Conservation (phyloP, 2,113 vertebrate species). For the Macheiramphus alcinus region DNA sequence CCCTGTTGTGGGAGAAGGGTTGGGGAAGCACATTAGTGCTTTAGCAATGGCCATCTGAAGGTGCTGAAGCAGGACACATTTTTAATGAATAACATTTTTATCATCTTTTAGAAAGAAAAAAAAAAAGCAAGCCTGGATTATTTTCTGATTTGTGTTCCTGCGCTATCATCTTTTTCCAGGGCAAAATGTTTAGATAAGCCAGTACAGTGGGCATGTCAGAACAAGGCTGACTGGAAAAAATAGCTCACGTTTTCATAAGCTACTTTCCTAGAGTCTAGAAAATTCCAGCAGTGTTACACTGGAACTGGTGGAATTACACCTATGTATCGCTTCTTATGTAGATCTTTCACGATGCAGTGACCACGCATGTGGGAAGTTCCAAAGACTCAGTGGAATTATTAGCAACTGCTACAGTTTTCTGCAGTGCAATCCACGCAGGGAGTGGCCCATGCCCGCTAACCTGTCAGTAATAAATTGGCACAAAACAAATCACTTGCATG, state of each 20-base stretch:
- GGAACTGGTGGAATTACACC: neutral
- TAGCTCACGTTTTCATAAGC: neutral
- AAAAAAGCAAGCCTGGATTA: neutral
- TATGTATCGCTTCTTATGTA: neutral
- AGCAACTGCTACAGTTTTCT: neutral
- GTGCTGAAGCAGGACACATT: neutral
- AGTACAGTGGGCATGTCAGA: neutral
- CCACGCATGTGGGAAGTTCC: neutral
- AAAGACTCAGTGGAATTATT: neutral
- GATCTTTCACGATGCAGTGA: neutral
- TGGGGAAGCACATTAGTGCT: neutral
- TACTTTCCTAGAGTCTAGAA: neutral
- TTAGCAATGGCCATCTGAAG: neutral
- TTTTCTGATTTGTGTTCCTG: neutral
- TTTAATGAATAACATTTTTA: neutral
- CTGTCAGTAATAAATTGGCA: neutral
- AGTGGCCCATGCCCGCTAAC: neutral
- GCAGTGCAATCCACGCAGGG: neutral
- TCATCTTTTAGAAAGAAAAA: neutral
- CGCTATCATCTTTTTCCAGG: neutral
- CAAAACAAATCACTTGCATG: neutral
- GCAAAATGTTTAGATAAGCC: neutral
- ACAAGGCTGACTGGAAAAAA: neutral
- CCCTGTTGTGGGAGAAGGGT: neutral
- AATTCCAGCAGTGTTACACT: neutral